Percentiles rank a stretch among this genome's conserved stretches.
Conservation (phyloP, 2,888 invertebrate genomes). For the Scelioninae gen. 2 region DNA sequence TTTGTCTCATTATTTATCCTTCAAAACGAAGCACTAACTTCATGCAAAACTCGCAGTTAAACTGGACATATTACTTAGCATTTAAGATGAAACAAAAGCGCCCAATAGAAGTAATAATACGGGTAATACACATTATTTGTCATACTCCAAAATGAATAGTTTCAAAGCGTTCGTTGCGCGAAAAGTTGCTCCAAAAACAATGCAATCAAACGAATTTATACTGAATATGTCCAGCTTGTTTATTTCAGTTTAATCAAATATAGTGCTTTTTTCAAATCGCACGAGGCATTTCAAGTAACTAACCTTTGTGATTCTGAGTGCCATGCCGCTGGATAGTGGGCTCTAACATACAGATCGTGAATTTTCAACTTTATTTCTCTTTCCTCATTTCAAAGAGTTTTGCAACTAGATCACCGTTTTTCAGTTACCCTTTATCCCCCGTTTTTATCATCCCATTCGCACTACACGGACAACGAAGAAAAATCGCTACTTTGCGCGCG, state of each 20-base stretch:
- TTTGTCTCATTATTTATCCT: conserved; percentile 9
- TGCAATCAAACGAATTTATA: conserved; percentile 30
- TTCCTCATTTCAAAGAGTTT: conserved; percentile 47
- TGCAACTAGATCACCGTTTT: conserved; percentile 44
- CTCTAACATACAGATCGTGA: conserved; percentile 69
- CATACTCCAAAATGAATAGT: too few species aligned
- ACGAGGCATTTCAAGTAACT: conserved; percentile 60
- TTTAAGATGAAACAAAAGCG: background rate
- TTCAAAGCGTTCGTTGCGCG: background rate
- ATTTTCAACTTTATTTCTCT: conserved; percentile 62
- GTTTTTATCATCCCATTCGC: conserved; percentile 6
- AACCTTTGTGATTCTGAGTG: conserved; percentile 70
- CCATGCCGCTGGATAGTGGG: conserved; percentile 69
- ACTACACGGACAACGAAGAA: conserved; percentile 9
- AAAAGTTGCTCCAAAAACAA: background rate
- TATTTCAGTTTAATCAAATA: conserved; percentile 22
- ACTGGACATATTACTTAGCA: conserved; percentile 29
- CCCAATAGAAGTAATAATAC: too few species aligned
- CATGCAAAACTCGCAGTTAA: conserved; percentile 43
- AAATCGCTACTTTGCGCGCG: conserved; percentile 19
- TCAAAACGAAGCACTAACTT: conserved; percentile 33
- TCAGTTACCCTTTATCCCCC: conserved; percentile 26
- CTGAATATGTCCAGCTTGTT: conserved; percentile 48
- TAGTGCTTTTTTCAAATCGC: conserved; percentile 34
- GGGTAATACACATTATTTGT: background rate